These are phyloP conservation scores for Temnothorax unifasciatus DNA, from an alignment of 2,888 invertebrate genomes.

Conservation along the genomic window DNA sequence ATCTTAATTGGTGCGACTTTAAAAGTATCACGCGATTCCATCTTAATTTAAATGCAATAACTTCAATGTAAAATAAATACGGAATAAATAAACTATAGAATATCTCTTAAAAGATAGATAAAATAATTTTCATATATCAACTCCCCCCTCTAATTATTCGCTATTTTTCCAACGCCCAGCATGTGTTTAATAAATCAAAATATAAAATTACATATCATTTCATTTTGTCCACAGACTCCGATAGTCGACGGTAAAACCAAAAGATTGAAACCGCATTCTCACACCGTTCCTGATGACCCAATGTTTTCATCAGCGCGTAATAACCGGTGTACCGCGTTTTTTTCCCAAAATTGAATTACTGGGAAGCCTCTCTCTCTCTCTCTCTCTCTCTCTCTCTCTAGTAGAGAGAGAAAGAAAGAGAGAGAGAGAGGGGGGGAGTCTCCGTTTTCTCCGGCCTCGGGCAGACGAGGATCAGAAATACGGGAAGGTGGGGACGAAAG, in stretches of 20 bases:
- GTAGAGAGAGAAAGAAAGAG: too few species aligned
- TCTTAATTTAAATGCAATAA: background rate
- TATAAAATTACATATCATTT: constrained; percentile 27
- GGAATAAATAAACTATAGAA: background rate
- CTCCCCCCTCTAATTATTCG: background rate
- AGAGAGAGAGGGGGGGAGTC: background rate
- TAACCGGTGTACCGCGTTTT: constrained; percentile 62
- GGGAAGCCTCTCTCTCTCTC: constrained; percentile 20
- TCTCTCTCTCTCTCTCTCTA: too few species aligned
- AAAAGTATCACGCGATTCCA: background rate
- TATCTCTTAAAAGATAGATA: background rate
- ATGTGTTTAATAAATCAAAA: constrained; percentile 5
- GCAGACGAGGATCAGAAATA: constrained; percentile 17
- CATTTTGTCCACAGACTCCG: constrained; percentile 3
- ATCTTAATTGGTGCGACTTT: background rate
- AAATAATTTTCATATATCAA: background rate
- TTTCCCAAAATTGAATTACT: constrained; percentile 70
- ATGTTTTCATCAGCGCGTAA: constrained; percentile 69
- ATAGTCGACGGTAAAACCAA: constrained; percentile 23
- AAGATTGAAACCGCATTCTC: constrained; percentile 42
- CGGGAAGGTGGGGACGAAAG: constrained; percentile 4
- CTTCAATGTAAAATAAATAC: background rate
- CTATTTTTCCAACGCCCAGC: background rate
- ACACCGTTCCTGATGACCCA: constrained; percentile 39
- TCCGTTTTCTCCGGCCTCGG: background rate